Evolutionary conservation across 92 coral and sea anemone genomes (phyloP).

Genomic region (Porites divaricata): DNA sequence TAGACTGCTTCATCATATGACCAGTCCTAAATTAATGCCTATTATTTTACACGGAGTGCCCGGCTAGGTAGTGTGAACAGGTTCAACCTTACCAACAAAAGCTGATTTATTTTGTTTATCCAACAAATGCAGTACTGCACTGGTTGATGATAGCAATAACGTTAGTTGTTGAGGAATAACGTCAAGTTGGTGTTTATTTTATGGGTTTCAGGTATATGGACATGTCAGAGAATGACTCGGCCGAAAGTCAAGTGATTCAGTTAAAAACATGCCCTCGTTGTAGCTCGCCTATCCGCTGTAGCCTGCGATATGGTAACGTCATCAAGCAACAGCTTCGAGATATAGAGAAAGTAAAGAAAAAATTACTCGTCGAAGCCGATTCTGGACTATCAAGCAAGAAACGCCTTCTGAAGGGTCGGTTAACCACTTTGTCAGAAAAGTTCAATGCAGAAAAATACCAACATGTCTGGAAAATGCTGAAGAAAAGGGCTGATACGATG

Average conservation of each 20-base stretch:
- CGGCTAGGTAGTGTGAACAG: no score
- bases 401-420: not conserved
- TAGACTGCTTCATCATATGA: no score
- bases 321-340: constrained; percentile 65
- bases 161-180: no score
- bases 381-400: not conserved
- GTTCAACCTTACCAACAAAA: no score
- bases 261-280: constrained; percentile 83
- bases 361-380: not conserved
- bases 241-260: constrained; percentile 42
- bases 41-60: no score
- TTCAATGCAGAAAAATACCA: not conserved
- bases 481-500: not conserved
- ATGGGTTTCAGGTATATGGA: constrained; percentile 31
- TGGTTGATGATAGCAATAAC: no score
- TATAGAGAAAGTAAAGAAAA: constrained; percentile 54
- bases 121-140: no score
- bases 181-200: not conserved
- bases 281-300: constrained; percentile 60
- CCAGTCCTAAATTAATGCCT: no score
- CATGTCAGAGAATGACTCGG: constrained; percentile 21
- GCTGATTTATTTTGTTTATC: no score
- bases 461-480: not conserved
- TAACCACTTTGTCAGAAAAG: not conserved
- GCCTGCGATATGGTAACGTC: constrained; percentile 75